Conservation (phyloP, 2,113 vertebrate genomes). For the Xenus cinereus region DNA sequence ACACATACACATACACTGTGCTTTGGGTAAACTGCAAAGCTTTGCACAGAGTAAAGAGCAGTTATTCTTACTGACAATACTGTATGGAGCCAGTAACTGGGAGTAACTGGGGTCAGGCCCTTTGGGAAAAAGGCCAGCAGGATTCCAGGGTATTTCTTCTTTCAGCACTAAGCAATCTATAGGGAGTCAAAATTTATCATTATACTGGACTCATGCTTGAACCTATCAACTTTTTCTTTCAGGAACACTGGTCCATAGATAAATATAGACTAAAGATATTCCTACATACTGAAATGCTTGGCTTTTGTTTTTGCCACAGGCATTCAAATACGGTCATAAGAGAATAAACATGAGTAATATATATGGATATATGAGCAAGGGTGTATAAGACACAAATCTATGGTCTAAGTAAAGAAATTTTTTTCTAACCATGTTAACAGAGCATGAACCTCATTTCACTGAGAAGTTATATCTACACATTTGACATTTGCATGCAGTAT, state of each 20-base stretch:
- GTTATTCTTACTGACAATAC: constrained; percentile 48
- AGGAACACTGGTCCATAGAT: constrained; percentile 1
- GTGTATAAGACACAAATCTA: not conserved
- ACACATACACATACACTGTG: not conserved
- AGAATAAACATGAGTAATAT: not conserved
- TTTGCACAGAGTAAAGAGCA: not conserved
- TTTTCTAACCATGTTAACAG: not conserved
- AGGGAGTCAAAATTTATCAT: constrained; percentile 49
- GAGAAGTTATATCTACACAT: not conserved
- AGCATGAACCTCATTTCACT: not conserved
- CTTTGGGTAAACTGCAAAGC: not conserved
- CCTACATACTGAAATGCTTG: constrained; percentile 2
- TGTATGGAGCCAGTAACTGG: constrained; percentile 25
- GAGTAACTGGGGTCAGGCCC: constrained; percentile 18
- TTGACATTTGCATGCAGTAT: not conserved
- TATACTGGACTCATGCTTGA: not conserved
- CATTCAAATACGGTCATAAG: not conserved
- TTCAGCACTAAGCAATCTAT: not conserved
- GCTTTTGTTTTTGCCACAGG: constrained; percentile 6
- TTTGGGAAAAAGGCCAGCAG: constrained; percentile 2
- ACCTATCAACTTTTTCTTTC: not conserved
- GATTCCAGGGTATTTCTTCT: constrained; percentile 36
- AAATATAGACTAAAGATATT: not conserved
- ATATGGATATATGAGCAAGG: not conserved
- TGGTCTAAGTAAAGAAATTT: not conserved